Evolutionary conservation across 1,140 invertebrate species (phyloP).

Genomic region (Drosophila varians): DNA sequence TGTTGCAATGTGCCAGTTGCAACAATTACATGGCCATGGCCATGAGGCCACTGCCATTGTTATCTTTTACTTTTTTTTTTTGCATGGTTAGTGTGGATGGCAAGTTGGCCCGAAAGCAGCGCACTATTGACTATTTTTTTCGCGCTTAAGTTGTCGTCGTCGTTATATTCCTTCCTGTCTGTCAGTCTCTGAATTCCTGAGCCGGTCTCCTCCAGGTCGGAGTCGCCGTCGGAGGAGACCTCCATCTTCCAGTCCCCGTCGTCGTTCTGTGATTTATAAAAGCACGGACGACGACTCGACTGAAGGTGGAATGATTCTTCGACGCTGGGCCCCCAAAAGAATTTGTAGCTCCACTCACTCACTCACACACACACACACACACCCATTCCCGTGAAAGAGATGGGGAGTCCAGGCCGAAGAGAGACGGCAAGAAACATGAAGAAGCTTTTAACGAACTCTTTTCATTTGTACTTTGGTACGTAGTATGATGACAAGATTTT

Average conservation of each 20-base stretch:
- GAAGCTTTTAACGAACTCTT: slow-evolving; percentile 82
- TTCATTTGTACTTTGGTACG: slow-evolving; percentile 76
- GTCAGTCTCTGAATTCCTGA: slow-evolving; percentile 62
- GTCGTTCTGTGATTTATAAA: slow-evolving; percentile 80
- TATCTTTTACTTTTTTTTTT: slow-evolving; percentile 57
- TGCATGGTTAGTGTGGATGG: slow-evolving; percentile 53
- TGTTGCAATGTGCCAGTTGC: slow-evolving; percentile 48
- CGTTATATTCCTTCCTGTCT: slow-evolving; percentile 81
- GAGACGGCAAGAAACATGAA: slow-evolving; percentile 69
- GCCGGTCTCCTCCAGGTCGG: slow-evolving; percentile 41
- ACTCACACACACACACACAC: slow-evolving; percentile 7
- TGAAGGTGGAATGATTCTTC: slow-evolving; percentile 72
- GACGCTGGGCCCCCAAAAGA: slow-evolving; percentile 69
- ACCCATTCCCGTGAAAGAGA: slow-evolving; percentile 8
- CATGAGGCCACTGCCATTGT: slow-evolving; percentile 68
- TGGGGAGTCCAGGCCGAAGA: background rate
- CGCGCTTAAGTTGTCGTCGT: slow-evolving; percentile 78
- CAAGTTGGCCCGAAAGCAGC: slow-evolving; percentile 19
- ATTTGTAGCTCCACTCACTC: slow-evolving; percentile 62
- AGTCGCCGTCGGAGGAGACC: slow-evolving; percentile 29
- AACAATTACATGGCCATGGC: slow-evolving; percentile 76
- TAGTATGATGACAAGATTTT: slow-evolving; percentile 71
- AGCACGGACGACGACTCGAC: slow-evolving; percentile 55
- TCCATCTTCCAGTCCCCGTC: slow-evolving; percentile 21
- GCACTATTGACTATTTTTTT: slow-evolving; percentile 76